A percentile compares a stretch with the other conserved stretches of the same genome.
phyloP scores from a whole-genome alignment of 2,113 vertebrate genomes.

The Melanerpes formicivorus region DNA sequence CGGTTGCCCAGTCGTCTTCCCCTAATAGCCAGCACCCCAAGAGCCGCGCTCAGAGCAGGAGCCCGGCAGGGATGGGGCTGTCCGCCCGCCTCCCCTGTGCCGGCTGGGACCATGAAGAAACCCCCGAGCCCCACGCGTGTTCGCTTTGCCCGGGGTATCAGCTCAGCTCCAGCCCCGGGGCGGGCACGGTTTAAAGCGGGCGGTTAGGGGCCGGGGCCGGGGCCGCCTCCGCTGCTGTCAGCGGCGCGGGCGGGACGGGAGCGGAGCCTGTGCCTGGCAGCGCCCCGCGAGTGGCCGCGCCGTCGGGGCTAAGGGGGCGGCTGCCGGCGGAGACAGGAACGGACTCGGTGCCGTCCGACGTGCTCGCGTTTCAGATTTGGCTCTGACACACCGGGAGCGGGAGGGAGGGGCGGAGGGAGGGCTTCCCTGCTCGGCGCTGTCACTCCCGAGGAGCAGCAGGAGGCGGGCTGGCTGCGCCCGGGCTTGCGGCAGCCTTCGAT shows the following conservation, averaged over 20 bases:
- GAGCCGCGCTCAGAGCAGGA: neutral
- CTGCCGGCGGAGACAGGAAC: neutral
- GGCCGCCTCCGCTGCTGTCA: neutral
- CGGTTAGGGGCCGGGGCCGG: neutral
- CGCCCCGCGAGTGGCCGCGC: neutral
- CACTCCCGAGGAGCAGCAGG: neutral
- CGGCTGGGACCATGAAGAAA: too few relatives aligned
- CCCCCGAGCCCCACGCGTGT: neutral
- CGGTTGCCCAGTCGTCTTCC: neutral
- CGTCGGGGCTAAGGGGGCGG: neutral
- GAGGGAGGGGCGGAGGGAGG: neutral
- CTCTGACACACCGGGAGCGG: neutral
- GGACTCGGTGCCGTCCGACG: neutral
- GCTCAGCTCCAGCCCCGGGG: neutral
- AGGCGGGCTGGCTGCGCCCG: neutral
- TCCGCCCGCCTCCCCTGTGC: neutral
- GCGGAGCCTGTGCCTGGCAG: neutral
- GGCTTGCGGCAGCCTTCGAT: neutral
- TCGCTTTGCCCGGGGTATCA: neutral
- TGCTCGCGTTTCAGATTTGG: neutral
- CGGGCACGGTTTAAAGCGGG: neutral
- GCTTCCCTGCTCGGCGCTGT: neutral
- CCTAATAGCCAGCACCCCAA: fast-evolving
- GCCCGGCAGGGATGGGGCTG: neutral
- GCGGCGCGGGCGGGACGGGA: neutral